Evolutionary conservation across 2,113 vertebrate genomes (phyloP).

Genomic region (Phylloscopus whistleri): DNA sequence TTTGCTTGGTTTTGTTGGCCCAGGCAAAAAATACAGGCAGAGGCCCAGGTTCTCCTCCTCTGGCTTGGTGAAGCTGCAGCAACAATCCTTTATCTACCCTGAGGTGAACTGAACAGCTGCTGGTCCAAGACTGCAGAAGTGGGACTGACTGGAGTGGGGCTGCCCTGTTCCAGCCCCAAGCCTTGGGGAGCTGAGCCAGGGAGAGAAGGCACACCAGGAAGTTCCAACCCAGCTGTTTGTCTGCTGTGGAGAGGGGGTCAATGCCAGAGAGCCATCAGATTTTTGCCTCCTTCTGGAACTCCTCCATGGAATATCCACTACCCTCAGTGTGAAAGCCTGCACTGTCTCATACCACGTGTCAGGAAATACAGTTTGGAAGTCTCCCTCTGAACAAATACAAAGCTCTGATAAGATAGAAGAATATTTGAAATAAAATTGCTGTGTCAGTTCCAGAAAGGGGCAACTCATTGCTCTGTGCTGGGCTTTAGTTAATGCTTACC

Average conservation of each 20-base stretch:
- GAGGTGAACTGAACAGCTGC: background rate
- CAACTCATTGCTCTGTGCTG: background rate
- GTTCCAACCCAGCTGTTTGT: background rate
- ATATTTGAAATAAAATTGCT: background rate
- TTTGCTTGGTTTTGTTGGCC: background rate
- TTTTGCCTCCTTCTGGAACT: background rate
- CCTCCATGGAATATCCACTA: background rate
- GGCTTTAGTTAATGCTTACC: background rate
- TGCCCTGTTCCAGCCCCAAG: fast-evolving
- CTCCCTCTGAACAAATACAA: background rate
- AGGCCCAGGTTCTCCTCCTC: background rate
- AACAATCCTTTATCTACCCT: background rate
- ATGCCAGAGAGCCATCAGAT: background rate
- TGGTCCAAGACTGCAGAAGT: background rate
- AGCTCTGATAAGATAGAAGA: background rate
- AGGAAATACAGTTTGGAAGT: background rate
- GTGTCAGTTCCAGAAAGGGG: background rate
- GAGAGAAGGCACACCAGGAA: background rate
- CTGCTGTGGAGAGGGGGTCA: fast-evolving
- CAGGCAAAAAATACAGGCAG: background rate
- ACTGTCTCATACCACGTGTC: fast-evolving
- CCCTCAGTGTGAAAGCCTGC: fast-evolving
- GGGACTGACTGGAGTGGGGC: fast-evolving
- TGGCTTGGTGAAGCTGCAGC: background rate
- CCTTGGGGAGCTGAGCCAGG: background rate